Conservation (phyloP, 2,113 vertebrate species). For the Mastomys coucha region DNA sequence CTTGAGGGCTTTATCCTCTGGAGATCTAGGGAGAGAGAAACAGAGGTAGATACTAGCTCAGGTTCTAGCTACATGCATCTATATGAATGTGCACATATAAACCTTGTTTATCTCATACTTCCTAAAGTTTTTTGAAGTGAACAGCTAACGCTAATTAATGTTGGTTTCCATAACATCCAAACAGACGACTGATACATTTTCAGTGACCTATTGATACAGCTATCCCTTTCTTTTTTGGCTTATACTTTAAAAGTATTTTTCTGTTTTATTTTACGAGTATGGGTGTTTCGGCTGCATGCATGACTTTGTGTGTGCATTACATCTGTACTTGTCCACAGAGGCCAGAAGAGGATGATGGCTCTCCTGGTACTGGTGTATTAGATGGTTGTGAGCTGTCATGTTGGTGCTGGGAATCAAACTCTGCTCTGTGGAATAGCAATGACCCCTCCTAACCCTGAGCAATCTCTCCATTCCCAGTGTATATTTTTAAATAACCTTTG, state of each 20-base stretch:
- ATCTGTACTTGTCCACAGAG: neutral
- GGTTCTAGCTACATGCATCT: fast-evolving
- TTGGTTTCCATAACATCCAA: neutral
- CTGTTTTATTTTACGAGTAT: neutral
- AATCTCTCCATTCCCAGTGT: neutral
- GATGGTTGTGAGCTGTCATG: neutral
- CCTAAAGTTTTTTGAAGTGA: neutral
- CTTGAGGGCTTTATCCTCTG: neutral
- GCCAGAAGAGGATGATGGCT: neutral
- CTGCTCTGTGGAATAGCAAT: neutral
- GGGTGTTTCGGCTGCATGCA: neutral
- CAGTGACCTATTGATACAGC: neutral
- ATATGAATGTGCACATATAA: fast-evolving
- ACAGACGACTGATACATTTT: neutral
- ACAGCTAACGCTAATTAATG: neutral
- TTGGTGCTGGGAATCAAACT: neutral
- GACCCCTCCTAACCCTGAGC: neutral
- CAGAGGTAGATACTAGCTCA: neutral
- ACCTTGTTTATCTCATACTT: neutral
- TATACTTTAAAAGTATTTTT: neutral
- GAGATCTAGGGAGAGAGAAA: neutral
- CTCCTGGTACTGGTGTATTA: neutral
- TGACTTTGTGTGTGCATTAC: neutral
- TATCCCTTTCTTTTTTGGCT: neutral
- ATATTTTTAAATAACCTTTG: neutral